Evolutionary conservation across 2,113 vertebrate genomes (phyloP).

Genomic region (Rhinogobius similis): DNA sequence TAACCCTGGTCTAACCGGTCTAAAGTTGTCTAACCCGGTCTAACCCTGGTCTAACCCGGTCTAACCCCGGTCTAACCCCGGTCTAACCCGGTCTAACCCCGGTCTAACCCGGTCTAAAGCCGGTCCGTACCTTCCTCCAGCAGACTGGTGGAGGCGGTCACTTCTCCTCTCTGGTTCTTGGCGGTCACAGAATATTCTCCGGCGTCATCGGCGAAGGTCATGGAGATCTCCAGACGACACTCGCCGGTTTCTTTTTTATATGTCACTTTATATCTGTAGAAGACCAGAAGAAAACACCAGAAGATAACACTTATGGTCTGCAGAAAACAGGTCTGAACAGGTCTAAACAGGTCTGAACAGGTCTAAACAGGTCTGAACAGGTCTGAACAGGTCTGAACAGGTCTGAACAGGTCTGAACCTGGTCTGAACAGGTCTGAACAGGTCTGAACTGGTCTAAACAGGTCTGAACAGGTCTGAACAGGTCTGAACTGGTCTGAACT

Average conservation of each 20-base stretch:
- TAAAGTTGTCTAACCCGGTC: no score
- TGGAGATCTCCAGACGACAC: conserved; percentile 94
- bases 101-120: background rate
- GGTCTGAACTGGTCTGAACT: no score
- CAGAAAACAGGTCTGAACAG: no score
- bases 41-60: background rate
- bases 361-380: no score
- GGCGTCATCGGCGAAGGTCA: conserved; percentile 97
- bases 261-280: conserved; percentile 88
- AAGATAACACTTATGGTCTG: no score
- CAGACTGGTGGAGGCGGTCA: conserved; percentile 86
- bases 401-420: no score
- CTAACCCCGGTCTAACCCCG: background rate
- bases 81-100: background rate
- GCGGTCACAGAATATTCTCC: conserved; percentile 92
- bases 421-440: no score
- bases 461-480: no score
- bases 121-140: conserved; percentile 88
- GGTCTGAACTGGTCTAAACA: no score
- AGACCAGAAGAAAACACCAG: background rate
- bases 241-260: conserved; percentile 92
- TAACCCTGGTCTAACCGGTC: background rate
- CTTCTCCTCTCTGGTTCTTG: conserved; percentile 90
- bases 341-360: no score
- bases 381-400: no score